These are phyloP conservation scores for Cettia cetti DNA, from an alignment of 2,113 vertebrate species.

Conservation along the genomic window DNA sequence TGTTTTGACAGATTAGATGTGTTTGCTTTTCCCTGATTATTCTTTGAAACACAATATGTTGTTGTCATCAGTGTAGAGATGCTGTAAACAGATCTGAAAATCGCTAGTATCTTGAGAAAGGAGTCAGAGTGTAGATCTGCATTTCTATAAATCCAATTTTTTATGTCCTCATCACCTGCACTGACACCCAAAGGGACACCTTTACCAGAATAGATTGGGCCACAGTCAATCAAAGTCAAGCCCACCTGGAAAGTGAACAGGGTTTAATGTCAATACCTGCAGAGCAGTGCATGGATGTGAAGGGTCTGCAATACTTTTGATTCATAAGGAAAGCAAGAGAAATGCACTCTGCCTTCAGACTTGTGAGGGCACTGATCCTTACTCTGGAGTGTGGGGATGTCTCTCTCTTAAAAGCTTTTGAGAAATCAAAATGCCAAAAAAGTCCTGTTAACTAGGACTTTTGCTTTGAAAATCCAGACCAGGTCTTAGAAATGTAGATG, in stretches of 20 bases:
- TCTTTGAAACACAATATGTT: background rate
- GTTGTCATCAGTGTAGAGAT: background rate
- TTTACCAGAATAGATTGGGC: background rate
- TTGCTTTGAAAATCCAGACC: background rate
- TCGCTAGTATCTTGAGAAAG: background rate
- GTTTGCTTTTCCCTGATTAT: background rate
- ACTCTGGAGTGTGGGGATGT: fast-evolving
- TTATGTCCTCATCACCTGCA: background rate
- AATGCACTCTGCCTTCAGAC: background rate
- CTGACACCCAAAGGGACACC: background rate
- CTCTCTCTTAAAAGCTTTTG: background rate
- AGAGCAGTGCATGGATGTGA: background rate
- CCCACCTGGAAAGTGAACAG: background rate
- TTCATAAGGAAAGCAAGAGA: background rate
- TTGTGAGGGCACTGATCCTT: background rate
- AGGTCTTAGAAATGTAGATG: background rate
- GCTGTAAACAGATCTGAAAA: background rate
- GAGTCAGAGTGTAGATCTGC: background rate
- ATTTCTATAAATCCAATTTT: background rate
- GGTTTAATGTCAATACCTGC: background rate
- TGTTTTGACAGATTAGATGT: background rate
- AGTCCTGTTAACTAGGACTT: background rate
- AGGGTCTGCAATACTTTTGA: background rate
- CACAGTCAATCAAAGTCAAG: background rate
- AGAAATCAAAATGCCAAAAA: background rate